phyloP scores from a whole-genome alignment of 2,113 vertebrate species.

The Mormyrus lacerda region DNA sequence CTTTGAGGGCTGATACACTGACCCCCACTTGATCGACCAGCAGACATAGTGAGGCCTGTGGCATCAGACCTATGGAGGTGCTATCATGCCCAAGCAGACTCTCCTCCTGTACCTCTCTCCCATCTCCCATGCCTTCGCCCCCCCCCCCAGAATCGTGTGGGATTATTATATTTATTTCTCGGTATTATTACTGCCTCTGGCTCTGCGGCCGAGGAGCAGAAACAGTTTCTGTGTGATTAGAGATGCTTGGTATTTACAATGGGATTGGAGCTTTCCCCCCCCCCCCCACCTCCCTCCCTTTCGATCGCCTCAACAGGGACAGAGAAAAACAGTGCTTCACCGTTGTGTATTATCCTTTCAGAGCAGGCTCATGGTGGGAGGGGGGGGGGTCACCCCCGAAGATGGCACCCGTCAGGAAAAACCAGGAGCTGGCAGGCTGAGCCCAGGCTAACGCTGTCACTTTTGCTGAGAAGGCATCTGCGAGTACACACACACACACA shows the following conservation, averaged over 20 bases:
- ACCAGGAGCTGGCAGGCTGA: not conserved
- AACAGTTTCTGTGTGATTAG: constrained; percentile 22
- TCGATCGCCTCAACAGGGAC: not conserved
- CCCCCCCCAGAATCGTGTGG: not conserved
- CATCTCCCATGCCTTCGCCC: not conserved
- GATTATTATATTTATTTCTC: constrained; percentile 26
- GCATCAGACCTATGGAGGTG: not conserved
- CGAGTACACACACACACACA: not conserved
- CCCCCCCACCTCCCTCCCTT: not conserved
- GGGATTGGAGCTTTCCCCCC: not conserved
- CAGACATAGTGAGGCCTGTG: not conserved
- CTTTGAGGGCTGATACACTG: not conserved
- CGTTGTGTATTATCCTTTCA: not conserved
- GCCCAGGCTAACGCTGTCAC: not conserved
- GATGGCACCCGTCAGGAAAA: not conserved
- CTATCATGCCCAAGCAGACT: not conserved
- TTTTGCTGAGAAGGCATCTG: not conserved
- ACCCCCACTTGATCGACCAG: not conserved
- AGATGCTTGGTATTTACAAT: constrained; percentile 27
- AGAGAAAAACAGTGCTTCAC: not conserved
- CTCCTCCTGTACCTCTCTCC: not conserved
- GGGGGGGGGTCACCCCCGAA: not conserved
- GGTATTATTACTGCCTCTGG: constrained; percentile 20
- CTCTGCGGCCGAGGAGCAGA: constrained; percentile 4
- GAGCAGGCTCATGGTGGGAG: not conserved